These are phyloP conservation scores for Lophotriccus pileatus DNA, from an alignment of 2,797 vertebrate genomes.

Conservation along the genomic window DNA sequence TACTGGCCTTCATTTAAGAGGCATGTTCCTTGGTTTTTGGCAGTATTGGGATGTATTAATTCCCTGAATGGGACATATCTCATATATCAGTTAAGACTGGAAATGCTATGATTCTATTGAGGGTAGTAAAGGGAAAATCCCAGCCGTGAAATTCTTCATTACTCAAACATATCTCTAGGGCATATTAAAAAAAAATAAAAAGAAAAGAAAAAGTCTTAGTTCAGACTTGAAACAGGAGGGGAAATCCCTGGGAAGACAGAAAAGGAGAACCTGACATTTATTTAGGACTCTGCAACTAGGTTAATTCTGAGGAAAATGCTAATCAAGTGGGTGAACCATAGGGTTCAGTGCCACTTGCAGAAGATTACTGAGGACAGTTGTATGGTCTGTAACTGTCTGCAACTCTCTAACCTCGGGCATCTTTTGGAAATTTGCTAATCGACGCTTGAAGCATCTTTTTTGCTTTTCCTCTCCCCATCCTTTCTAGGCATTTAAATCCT, in stretches of 20 bases:
- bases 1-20: neutral
- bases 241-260: constrained; percentile 20
- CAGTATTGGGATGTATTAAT: neutral
- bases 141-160: neutral
- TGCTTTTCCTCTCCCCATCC: neutral
- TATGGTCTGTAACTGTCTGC: neutral
- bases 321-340: neutral
- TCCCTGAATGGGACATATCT: neutral
- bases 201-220: neutral
- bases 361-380: neutral
- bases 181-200: neutral
- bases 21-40: neutral
- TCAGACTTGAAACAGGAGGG: constrained; percentile 7
- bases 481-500: neutral
- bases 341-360: neutral
- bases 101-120: neutral
- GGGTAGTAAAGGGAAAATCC: neutral
- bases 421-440: neutral
- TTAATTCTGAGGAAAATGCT: neutral
- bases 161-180: neutral
- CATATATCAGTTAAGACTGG: neutral
- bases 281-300: neutral
- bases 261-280: constrained; percentile 59
- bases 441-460: neutral
- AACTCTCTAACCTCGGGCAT: neutral